These are phyloP conservation scores for Coregonus ussuriensis DNA, from an alignment of 2,797 vertebrate genomes.

Conservation along the genomic window DNA sequence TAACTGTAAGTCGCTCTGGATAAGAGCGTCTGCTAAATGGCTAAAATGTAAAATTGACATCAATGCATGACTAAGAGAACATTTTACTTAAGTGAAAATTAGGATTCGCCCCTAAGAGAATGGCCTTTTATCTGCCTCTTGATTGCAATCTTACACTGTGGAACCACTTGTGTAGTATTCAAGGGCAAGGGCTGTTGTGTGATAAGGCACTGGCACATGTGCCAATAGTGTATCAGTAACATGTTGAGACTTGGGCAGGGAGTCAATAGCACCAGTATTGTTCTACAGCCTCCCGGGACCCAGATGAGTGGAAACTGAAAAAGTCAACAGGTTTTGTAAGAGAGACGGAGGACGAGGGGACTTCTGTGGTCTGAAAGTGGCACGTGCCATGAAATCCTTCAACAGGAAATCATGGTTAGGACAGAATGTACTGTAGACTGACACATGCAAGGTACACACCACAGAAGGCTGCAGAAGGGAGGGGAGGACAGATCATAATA, in stretches of 20 bases:
- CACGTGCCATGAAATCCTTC: conserved; percentile 1
- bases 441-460: neutral
- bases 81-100: neutral
- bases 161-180: neutral
- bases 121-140: neutral
- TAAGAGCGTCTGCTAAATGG: too few species aligned
- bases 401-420: conserved; percentile 16
- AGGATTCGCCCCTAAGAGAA: neutral
- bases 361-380: neutral
- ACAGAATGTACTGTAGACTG: conserved; percentile 7
- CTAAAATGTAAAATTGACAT: neutral
- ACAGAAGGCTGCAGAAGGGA: neutral
- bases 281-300: neutral
- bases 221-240: neutral
- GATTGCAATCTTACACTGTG: neutral
- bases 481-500: too few species aligned
- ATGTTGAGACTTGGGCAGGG: conserved; percentile 7
- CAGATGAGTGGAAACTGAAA: conserved; percentile 4
- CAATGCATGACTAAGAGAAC: neutral
- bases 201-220: neutral
- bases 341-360: neutral
- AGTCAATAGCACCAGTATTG: neutral
- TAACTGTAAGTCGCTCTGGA: too few species aligned
- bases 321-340: conserved; percentile 6
- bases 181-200: neutral